A percentile compares a stretch with the other conserved stretches of the same genome.
phyloP scores from a whole-genome alignment of 2,797 vertebrate species.

The Characodon lateralis region DNA sequence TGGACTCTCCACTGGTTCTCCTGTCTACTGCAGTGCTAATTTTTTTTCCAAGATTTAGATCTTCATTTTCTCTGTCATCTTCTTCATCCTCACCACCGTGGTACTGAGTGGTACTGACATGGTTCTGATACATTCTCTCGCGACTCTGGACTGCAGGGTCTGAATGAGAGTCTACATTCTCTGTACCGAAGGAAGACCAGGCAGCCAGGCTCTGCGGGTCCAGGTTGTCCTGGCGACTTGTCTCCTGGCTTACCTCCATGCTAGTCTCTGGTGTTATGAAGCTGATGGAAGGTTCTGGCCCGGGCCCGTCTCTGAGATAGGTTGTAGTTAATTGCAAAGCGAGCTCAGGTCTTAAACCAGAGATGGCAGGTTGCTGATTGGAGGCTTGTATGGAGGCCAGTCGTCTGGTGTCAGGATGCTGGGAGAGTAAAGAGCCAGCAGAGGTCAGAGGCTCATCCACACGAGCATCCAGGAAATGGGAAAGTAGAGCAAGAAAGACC shows the following conservation, averaged over 20 bases:
- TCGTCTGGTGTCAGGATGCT: slow-evolving; percentile 88
- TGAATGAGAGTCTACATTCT: slow-evolving; percentile 72
- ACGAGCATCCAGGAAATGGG: slow-evolving; percentile 92
- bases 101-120: slow-evolving; percentile 22
- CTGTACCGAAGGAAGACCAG: slow-evolving; percentile 82
- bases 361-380: slow-evolving; percentile 80
- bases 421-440: slow-evolving; percentile 82
- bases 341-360: slow-evolving; percentile 81
- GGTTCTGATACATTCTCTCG: slow-evolving; percentile 69
- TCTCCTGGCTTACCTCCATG: slow-evolving; percentile 73
- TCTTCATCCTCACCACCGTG: slow-evolving; percentile 66
- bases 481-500: slow-evolving; percentile 90
- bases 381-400: slow-evolving; percentile 88
- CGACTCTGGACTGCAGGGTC: slow-evolving; percentile 61
- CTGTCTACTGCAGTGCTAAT: slow-evolving; percentile 56
- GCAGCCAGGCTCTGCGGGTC: slow-evolving; percentile 79
- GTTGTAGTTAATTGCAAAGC: slow-evolving; percentile 50
- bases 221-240: slow-evolving; percentile 63
- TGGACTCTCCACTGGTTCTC: slow-evolving; percentile 67
- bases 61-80: slow-evolving; percentile 60
- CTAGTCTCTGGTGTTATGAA: slow-evolving; percentile 59
- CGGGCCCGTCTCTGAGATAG: slow-evolving; percentile 50
- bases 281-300: slow-evolving; percentile 55
- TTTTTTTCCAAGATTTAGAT: slow-evolving; percentile 48
- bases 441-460: slow-evolving; percentile 84